Base-by-base conservation (phyloP, 2,113 vertebrate species). In the Myodes glareolus region DNA sequence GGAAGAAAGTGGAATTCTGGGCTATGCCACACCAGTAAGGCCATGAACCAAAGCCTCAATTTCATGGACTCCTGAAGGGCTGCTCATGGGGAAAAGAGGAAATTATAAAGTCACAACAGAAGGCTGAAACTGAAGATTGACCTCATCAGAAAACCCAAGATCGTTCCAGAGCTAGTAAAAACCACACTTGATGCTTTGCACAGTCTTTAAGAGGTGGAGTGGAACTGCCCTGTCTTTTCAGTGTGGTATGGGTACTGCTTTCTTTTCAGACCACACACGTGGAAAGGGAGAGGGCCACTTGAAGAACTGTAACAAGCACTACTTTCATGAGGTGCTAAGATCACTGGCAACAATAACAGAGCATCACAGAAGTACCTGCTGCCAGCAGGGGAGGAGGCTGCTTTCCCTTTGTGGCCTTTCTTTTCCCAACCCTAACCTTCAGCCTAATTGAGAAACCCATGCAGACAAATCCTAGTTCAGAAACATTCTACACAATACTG, bases 101-200 rank as follows among this genome's bases (percentile, higher is more conserved):
- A 96, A 92, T 45, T 6, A n/a, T 11, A 84, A 93, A 27, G n/a
- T 78, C 61, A 77, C 8, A 89, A n/a, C 5, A 80, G 81, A 85
- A 68, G 14, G 23, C 50, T 90, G 19, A 55, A 91, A 82, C 10
- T n/a, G 25, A 91, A 36, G 17, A 55, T 2, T 39, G 86, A 68
- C 68, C 68, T 63, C 70, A 2, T 70, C 68, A 55, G 58, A 80
- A 92, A 39, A 78, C 33, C 33, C 23, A 70, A 88, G 33, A 47
- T 61, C 19, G 19, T 4, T 87, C 58, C 78, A 68, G 52, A 61
- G 3, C 45, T 5, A 58, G 7, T 33, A 76, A 31, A 88, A 94
- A 90, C 33, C n/a, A 33, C 55, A 13, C 31, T 81, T 47, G 4
- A 2, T 11, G 68, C 50, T 75, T 58, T 58, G 23, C 47, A 73